Base-by-base conservation (phyloP, 2,797 vertebrate species). In the Melanotaenia nigrans region DNA sequence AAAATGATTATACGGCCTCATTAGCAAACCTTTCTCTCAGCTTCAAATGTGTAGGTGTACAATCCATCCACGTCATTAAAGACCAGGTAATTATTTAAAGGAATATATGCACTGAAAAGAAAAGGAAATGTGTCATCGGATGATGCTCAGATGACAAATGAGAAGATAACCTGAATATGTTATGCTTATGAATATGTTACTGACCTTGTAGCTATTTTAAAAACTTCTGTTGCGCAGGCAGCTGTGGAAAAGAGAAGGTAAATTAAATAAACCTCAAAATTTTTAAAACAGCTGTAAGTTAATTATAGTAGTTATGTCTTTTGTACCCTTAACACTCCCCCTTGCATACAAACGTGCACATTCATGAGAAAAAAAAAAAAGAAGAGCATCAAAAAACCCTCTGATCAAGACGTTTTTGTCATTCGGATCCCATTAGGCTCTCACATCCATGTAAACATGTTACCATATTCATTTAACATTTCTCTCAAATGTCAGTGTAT, bases 151-250 rank as follows among this genome's bases (percentile, higher is more conserved):
- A 16, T 25, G 9, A 65, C 13, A 73, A 77, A 67, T 28, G 24
- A 9, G 32, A 32, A 54, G 13, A 56, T 47, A 51, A 60, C 5
- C 24, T 5, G 30, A 30, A 32, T 47, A 30, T 61, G 13, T 11
- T 3, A 1, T 22, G 10, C 53, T 5, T 13, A 38, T 54, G 32
- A 33, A 33, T 58, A 20, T 66, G 78, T 47, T 1, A 78, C 91
- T 91, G 80, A 99, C 97, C 98, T 99, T 89, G 97, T 96, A 66
- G 97, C 97, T 87, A 99, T 96, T 95, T 99, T 98, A 93, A 99
- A 99, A 89, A 99, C 97, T 90, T 99, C 97, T 10, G 95, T 96
- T 86, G 97, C 95, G 20, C 97, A 99, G 72, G 96, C 92, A 94
- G 97, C 97, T 99, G 81, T n/a, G 89, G 84, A 78, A 33, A 79